Percentiles rank a stretch among this genome's conserved stretches.
phyloP scores from a whole-genome alignment of 2,797 vertebrate species.

The Coregonus sp. region DNA sequence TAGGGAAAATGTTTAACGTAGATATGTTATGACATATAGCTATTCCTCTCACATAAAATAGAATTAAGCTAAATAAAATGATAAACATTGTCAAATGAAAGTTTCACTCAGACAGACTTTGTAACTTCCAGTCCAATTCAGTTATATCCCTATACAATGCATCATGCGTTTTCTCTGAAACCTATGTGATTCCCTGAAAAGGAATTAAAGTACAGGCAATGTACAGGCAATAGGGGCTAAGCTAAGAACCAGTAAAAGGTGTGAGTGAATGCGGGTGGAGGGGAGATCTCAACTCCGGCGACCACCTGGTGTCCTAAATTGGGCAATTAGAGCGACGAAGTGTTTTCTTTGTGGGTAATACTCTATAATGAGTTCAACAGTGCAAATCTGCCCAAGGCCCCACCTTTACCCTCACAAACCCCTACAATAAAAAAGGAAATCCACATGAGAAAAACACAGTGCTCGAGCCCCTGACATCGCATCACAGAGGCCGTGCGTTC shows the following conservation, averaged over 20 bases:
- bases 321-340: constrained; percentile 69
- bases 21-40: neutral
- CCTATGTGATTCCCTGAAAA: neutral
- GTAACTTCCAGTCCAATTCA: neutral
- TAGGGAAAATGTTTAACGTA: neutral
- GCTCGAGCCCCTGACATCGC: constrained; percentile 28
- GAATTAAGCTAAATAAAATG: neutral
- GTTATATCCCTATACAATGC: neutral
- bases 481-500: constrained; percentile 22
- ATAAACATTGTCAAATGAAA: neutral
- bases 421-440: constrained; percentile 21
- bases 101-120: neutral
- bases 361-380: constrained; percentile 73
- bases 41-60: neutral
- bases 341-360: constrained; percentile 73
- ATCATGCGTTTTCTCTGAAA: constrained; percentile 52
- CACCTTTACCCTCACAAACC: constrained; percentile 52
- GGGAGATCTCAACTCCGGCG: constrained; percentile 10
- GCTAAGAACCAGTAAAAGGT: constrained; percentile 7
- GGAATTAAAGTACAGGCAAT: neutral
- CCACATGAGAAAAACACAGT: constrained; percentile 36
- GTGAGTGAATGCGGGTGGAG: constrained; percentile 47
- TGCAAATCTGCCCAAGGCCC: constrained; percentile 58
- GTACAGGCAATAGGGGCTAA: neutral
- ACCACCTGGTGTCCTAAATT: constrained; percentile 73